Conservation (phyloP, 2,113 vertebrate species). For the Myanophis thanlyinensis region DNA sequence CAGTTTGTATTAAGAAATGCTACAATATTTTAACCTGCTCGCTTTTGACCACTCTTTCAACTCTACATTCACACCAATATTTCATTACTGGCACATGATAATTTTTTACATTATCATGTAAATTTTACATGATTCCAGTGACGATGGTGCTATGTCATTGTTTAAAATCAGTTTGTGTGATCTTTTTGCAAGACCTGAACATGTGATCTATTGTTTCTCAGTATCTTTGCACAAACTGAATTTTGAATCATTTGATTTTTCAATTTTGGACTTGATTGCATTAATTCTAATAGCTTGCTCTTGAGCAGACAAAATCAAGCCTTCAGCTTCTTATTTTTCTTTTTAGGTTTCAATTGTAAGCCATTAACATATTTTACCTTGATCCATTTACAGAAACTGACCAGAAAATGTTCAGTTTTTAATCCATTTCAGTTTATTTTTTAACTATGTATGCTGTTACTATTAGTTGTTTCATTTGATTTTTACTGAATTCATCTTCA, state of each 20-base stretch:
- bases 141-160: not conserved
- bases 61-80: not conserved
- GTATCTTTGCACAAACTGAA: not conserved
- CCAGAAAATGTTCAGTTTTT: not conserved
- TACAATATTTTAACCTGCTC: not conserved
- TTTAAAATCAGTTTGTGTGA: not conserved
- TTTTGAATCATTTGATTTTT: not conserved
- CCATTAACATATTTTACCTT: not conserved
- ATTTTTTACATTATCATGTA: not conserved
- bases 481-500: no score
- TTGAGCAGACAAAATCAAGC: not conserved
- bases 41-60: not conserved
- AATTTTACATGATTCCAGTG: not conserved
- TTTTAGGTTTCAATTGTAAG: not conserved
- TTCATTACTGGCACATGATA: not conserved
- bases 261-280: not conserved
- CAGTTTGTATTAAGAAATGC: not conserved
- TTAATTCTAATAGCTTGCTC: not conserved
- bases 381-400: not conserved
- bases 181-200: not conserved
- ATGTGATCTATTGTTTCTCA: not conserved
- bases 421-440: not conserved
- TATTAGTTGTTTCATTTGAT: not conserved
- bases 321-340: not conserved
- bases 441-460: not conserved